phyloP scores from a whole-genome alignment of 1,140 invertebrate species.

The Eriocheir sinensis region DNA sequence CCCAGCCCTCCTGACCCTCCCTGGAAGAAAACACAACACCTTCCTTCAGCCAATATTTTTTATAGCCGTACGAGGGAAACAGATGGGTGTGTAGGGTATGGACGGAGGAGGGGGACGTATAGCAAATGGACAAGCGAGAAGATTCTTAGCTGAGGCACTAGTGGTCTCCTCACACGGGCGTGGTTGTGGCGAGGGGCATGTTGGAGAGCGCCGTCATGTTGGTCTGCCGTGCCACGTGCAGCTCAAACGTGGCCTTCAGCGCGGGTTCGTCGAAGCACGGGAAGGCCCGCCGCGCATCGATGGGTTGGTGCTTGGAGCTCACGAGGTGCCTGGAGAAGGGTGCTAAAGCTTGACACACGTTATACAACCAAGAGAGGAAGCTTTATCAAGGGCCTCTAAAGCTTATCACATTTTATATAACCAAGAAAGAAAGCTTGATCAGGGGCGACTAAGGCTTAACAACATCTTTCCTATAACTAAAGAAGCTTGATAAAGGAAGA shows the following conservation, averaged over 20 bases:
- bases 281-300: slow-evolving; percentile 90
- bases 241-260: slow-evolving; percentile 89
- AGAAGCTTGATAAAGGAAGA: too few species aligned
- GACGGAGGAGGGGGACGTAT: too few species aligned
- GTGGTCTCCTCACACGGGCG: slow-evolving; percentile 10
- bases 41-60: too few species aligned
- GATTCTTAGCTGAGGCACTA: neutral
- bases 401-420: too few species aligned
- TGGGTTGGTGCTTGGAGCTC: slow-evolving; percentile 84
- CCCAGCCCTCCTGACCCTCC: slow-evolving; percentile 68
- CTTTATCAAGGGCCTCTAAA: too few species aligned
- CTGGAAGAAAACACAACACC: neutral
- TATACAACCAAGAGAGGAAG: too few species aligned
- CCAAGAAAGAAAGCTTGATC: too few species aligned
- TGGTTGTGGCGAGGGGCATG: slow-evolving; percentile 52
- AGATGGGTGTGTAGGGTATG: too few species aligned
- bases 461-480: too few species aligned
- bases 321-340: neutral
- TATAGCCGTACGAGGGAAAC: neutral
- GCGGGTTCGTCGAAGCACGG: slow-evolving; percentile 85
- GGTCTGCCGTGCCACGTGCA: neutral
- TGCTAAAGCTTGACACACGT: neutral
- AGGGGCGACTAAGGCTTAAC: too few species aligned
- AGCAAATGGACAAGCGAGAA: neutral
- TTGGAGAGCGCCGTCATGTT: slow-evolving; percentile 59